These are phyloP conservation scores for Pinna nobilis DNA, from an alignment of 1,140 invertebrate species.

Conservation along the genomic window DNA sequence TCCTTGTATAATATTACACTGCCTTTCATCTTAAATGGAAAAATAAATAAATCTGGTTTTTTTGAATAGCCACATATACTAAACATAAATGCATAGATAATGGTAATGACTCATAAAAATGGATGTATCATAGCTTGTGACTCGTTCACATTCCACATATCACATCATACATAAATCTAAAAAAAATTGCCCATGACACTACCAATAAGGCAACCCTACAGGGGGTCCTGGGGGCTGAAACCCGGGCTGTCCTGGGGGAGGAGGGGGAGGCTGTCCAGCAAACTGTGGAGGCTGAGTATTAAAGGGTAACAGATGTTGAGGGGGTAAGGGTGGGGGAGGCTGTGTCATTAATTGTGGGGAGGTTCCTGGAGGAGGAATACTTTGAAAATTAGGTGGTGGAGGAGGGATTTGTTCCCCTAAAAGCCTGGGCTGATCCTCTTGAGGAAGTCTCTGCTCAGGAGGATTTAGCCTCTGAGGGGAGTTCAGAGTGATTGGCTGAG, in stretches of 20 bases:
- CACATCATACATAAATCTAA: no score
- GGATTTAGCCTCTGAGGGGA: constrained; percentile 8
- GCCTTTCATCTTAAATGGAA: no score
- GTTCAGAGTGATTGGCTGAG: neutral
- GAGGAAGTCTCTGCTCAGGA: constrained; percentile 31
- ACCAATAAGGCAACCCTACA: constrained; percentile 5
- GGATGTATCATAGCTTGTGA: no score
- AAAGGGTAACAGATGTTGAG: no score
- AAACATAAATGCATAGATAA: no score
- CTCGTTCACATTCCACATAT: no score
- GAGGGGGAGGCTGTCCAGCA: constrained; percentile 42
- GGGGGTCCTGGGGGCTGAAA: constrained; percentile 13
- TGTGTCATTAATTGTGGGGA: constrained; percentile 22
- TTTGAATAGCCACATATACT: no score
- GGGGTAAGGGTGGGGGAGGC: constrained; percentile 15
- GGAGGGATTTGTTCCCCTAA: constrained; percentile 9
- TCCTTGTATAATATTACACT: no score
- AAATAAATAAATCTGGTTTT: no score
- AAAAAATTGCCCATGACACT: no score
- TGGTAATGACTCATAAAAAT: no score
- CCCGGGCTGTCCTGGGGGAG: no score
- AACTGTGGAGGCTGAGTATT: constrained; percentile 38
- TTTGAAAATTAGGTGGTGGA: constrained; percentile 25
- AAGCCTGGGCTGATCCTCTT: constrained; percentile 14
- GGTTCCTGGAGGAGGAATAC: constrained; percentile 12